These are phyloP conservation scores for Fratercula arctica DNA, from an alignment of 2,797 vertebrate species.

Conservation along the genomic window DNA sequence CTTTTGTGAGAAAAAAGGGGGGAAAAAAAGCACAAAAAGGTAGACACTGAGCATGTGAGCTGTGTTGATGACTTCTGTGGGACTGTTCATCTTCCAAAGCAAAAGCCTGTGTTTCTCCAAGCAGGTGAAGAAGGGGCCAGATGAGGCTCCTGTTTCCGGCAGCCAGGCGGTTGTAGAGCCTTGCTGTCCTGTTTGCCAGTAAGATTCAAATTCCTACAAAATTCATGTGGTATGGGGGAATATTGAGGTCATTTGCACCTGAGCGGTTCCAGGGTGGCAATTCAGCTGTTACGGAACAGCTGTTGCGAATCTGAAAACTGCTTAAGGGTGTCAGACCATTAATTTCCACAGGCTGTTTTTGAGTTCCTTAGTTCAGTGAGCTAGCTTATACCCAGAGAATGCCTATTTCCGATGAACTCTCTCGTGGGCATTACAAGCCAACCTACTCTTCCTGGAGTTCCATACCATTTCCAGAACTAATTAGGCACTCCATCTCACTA, in stretches of 20 bases:
- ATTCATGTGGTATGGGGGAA: neutral
- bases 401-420: neutral
- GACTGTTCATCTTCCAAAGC: neutral
- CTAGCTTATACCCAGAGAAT: neutral
- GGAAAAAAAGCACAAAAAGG: neutral
- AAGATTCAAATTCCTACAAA: neutral
- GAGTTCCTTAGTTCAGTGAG: neutral
- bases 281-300: neutral
- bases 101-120: neutral
- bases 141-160: neutral
- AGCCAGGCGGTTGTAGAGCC: neutral
- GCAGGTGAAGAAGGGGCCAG: neutral
- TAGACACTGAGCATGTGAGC: neutral
- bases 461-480: neutral
- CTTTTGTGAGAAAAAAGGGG: neutral
- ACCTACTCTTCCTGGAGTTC: neutral
- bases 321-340: neutral
- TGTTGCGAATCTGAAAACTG: neutral
- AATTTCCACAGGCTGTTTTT: neutral
- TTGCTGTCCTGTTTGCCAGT: neutral
- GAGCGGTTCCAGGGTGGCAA: neutral
- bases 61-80: neutral
- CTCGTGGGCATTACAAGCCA: neutral
- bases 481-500: neutral
- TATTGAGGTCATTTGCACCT: fast-evolving